These are phyloP conservation scores for Pterophyllum scalare DNA, from an alignment of 2,113 vertebrate genomes.

Conservation along the genomic window DNA sequence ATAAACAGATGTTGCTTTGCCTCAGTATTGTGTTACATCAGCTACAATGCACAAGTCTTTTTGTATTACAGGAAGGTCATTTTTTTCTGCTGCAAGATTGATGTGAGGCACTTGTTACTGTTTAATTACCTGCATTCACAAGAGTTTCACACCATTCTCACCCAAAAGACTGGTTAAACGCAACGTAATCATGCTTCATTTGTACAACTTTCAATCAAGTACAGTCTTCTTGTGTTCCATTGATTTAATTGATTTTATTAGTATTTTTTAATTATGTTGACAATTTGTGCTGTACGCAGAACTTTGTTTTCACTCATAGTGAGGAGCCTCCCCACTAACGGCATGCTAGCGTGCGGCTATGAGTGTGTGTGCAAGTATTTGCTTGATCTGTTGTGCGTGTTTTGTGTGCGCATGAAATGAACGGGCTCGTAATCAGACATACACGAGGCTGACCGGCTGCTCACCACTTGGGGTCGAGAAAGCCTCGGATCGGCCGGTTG, in stretches of 20 bases:
- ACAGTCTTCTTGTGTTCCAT: too few species aligned
- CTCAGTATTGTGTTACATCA: not conserved
- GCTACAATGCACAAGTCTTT: not conserved
- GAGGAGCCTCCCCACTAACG: too few species aligned
- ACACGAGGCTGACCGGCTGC: not conserved
- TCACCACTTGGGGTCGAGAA: not conserved
- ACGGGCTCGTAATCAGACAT: not conserved
- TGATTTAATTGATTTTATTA: too few species aligned
- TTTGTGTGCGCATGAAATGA: not conserved
- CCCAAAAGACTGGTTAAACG: too few species aligned
- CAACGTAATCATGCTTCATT: too few species aligned
- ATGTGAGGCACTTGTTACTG: not conserved
- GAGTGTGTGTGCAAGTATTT: not conserved
- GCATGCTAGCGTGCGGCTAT: not conserved
- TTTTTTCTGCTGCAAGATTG: not conserved
- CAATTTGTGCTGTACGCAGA: too few species aligned
- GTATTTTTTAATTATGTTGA: too few species aligned
- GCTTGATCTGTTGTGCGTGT: not conserved
- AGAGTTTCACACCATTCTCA: too few species aligned
- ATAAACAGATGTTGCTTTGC: not conserved
- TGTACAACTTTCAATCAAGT: too few species aligned
- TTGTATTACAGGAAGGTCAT: not conserved
- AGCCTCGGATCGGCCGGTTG: not conserved
- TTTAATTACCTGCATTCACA: not conserved
- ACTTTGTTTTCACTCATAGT: too few species aligned